phyloP scores from a whole-genome alignment of 1,140 invertebrate species.

The Scaptodrosophila lebanonensis region DNA sequence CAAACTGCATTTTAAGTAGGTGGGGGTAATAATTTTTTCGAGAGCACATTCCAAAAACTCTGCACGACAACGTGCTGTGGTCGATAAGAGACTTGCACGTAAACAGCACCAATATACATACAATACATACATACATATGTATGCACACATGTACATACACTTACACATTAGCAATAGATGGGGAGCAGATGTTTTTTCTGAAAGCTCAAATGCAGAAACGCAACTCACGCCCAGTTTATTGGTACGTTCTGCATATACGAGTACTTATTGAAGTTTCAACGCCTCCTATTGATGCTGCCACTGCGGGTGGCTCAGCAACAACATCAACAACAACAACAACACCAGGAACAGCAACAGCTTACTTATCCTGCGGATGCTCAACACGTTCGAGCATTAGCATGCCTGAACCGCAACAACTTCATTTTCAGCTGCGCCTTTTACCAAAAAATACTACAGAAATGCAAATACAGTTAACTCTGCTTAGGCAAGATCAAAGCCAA shows the following conservation, averaged over 20 bases:
- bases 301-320: too few species aligned
- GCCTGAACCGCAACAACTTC: constrained; percentile 41
- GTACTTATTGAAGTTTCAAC: too few species aligned
- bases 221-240: too few species aligned
- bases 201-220: too few species aligned
- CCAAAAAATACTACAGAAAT: constrained; percentile 7
- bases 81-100: constrained; percentile 53
- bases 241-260: too few species aligned
- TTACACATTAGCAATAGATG: too few species aligned
- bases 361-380: constrained; percentile 51
- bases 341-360: constrained; percentile 15
- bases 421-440: constrained; percentile 45
- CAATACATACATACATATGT: not conserved
- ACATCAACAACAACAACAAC: too few species aligned
- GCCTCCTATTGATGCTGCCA: too few species aligned
- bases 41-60: constrained; percentile 37
- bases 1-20: constrained; percentile 15
- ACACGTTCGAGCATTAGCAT: constrained; percentile 45
- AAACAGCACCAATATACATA: constrained; percentile 23
- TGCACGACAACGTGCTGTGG: constrained; percentile 15
- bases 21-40: constrained; percentile 49
- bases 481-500: too few species aligned
- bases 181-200: too few species aligned
- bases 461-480: constrained; percentile 8
- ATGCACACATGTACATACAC: not conserved